Evolutionary conservation across 1,140 invertebrate species (phyloP).

Genomic region (Macrotrachela quadricornifera): DNA sequence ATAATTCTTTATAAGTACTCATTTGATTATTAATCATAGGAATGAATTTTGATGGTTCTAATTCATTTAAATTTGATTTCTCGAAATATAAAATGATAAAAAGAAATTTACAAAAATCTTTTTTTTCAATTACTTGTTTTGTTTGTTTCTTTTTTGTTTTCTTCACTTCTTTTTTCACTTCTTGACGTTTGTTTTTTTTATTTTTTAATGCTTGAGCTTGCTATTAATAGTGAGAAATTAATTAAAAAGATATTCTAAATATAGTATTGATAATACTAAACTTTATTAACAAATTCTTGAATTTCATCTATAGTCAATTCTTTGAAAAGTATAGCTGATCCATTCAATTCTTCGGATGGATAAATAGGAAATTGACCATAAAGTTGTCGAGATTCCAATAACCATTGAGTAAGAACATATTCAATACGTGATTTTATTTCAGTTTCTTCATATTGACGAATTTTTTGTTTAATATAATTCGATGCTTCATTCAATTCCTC

Average conservation of each 20-base stretch:
- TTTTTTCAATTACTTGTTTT: slow-evolving; percentile 21
- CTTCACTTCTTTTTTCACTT: slow-evolving; percentile 15
- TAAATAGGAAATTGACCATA: slow-evolving; percentile 71
- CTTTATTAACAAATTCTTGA: slow-evolving; percentile 23
- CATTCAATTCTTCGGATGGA: slow-evolving; percentile 65
- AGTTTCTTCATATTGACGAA: too few species aligned
- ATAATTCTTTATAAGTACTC: slow-evolving; percentile 29
- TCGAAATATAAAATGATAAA: background rate
- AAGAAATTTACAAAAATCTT: slow-evolving; percentile 5
- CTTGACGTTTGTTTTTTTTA: slow-evolving; percentile 12
- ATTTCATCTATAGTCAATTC: slow-evolving; percentile 28
- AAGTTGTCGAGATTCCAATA: slow-evolving; percentile 18
- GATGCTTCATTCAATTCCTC: too few species aligned
- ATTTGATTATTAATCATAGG: slow-evolving; percentile 12
- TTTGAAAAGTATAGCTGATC: slow-evolving; percentile 55
- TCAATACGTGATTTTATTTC: too few species aligned
- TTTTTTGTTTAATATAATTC: too few species aligned
- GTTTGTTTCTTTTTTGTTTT: slow-evolving; percentile 22
- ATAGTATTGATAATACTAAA: slow-evolving; percentile 9
- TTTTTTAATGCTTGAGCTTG: slow-evolving; percentile 14
- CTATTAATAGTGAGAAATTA: background rate
- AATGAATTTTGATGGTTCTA: slow-evolving; percentile 28
- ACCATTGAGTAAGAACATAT: too few species aligned
- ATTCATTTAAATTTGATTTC: slow-evolving; percentile 29
- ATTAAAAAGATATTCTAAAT: background rate